These are phyloP conservation scores for Pachypanchax playfairii DNA, from an alignment of 2,113 vertebrate species.

Conservation along the genomic window DNA sequence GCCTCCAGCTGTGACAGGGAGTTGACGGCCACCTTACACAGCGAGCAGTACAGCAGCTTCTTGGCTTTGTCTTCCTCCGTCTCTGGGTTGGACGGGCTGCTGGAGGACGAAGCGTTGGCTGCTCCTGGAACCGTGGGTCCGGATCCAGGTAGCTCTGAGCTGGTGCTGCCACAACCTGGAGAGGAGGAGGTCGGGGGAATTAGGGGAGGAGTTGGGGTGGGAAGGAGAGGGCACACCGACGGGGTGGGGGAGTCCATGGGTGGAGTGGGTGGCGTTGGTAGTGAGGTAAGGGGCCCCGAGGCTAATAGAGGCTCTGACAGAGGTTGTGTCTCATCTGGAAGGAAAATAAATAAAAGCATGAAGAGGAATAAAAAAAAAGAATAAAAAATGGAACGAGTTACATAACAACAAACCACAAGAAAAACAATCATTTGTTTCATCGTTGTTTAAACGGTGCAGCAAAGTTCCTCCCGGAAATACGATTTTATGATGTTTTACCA, in stretches of 20 bases:
- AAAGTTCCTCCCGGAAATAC: conserved; percentile 13
- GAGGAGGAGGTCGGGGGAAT: conserved; percentile 67
- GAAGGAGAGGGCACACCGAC: conserved; percentile 62
- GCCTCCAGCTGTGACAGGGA: conserved; percentile 94
- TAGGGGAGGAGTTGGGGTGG: conserved; percentile 58
- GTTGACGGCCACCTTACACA: conserved; percentile 94
- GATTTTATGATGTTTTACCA: conserved; percentile 30
- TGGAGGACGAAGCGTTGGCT: conserved; percentile 35
- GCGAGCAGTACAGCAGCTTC: conserved; percentile 89
- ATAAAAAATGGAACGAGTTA: conserved; percentile 17
- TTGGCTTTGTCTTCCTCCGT: conserved; percentile 91
- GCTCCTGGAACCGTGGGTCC: conserved; percentile 36
- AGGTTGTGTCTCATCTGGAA: conserved; percentile 71
- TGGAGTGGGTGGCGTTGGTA: conserved; percentile 59
- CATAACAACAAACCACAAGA: not conserved
- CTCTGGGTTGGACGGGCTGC: conserved; percentile 73
- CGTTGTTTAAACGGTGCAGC: conserved; percentile 29
- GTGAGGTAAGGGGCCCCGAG: conserved; percentile 56
- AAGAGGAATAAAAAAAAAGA: conserved; percentile 32
- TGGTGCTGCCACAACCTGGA: conserved; percentile 55
- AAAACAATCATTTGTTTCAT: conserved; percentile 16
- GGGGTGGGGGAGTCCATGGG: conserved; percentile 73
- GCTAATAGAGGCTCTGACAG: conserved; percentile 54
- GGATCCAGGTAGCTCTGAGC: conserved; percentile 61
- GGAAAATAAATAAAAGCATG: conserved; percentile 16